A percentile compares a stretch with the other conserved stretches of the same genome.
phyloP scores from a whole-genome alignment of 2,113 vertebrate species.

The Azemiops feae region DNA sequence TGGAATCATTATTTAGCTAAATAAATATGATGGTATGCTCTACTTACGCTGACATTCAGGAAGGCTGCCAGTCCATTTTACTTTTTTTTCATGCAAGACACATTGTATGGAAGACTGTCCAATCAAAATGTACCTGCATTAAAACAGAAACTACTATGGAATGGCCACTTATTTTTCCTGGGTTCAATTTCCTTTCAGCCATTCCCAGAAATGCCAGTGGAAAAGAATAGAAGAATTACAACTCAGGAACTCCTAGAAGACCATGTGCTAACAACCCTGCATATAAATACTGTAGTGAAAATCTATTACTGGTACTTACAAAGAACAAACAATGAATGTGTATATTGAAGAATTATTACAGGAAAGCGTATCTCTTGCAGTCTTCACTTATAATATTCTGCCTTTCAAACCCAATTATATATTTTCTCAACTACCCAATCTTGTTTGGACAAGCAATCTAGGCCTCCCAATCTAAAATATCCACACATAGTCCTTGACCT shows the following conservation, averaged over 20 bases:
- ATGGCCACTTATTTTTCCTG: neutral
- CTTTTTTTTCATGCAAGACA: rapidly evolving
- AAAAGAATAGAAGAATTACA: neutral
- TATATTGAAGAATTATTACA: neutral
- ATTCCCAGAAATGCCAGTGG: neutral
- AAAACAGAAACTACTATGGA: neutral
- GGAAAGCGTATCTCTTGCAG: neutral
- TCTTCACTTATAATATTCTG: neutral
- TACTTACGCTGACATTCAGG: constrained; percentile 59
- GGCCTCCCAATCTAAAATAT: neutral
- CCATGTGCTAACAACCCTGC: neutral
- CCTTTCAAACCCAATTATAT: neutral
- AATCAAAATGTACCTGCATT: constrained; percentile 51
- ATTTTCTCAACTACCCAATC: too few species aligned
- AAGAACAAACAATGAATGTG: neutral
- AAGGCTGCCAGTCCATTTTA: neutral
- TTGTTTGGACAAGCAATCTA: neutral
- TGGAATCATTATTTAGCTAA: neutral
- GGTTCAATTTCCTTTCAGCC: neutral
- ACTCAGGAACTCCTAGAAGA: neutral
- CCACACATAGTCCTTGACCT: neutral
- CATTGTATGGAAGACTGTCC: constrained; percentile 43
- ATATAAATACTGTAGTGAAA: neutral
- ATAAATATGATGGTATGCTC: neutral
- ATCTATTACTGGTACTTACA: neutral